Conservation (phyloP, 2,113 vertebrate species). For the Rhinopithecus roxellana region DNA sequence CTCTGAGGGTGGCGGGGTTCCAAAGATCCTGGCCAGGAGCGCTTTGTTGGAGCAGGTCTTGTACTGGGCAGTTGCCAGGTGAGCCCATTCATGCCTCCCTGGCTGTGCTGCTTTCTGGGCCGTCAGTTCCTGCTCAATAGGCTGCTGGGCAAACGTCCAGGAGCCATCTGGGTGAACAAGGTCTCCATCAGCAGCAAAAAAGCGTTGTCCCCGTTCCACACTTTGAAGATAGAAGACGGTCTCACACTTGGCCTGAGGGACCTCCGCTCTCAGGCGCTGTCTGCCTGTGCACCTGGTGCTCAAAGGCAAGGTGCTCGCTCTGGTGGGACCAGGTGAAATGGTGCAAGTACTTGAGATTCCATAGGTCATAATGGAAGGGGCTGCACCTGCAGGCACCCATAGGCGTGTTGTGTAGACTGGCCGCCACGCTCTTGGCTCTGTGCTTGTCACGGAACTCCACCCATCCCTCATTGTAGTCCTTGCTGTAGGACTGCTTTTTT, state of each 20-base stretch:
- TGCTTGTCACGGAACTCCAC: slow-evolving; percentile 93
- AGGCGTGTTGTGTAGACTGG: slow-evolving; percentile 89
- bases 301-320: slow-evolving; percentile 91
- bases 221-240: slow-evolving; percentile 92
- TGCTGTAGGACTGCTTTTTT: slow-evolving; percentile 85
- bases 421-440: slow-evolving; percentile 88
- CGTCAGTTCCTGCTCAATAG: slow-evolving; percentile 88
- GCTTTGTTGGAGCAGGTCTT: slow-evolving; percentile 89
- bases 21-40: slow-evolving; percentile 91
- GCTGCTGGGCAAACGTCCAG: slow-evolving; percentile 91
- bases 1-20: slow-evolving; percentile 59
- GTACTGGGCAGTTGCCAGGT: slow-evolving; percentile 79
- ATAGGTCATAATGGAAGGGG: slow-evolving; percentile 88
- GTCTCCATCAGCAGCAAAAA: slow-evolving; percentile 77
- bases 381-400: slow-evolving; percentile 88
- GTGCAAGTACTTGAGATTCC: slow-evolving; percentile 94
- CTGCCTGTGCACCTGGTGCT: slow-evolving; percentile 86
- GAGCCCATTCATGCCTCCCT: slow-evolving; percentile 57
- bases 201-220: slow-evolving; percentile 88
- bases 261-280: slow-evolving; percentile 90
- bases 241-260: slow-evolving; percentile 92
- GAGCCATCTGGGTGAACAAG: slow-evolving; percentile 51
- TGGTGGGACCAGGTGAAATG: slow-evolving; percentile 94
- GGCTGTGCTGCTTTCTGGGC: slow-evolving; percentile 69
- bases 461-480: slow-evolving; percentile 92